phyloP scores from a whole-genome alignment of 2,113 vertebrate genomes.

The Corythornis madagascariensis region DNA sequence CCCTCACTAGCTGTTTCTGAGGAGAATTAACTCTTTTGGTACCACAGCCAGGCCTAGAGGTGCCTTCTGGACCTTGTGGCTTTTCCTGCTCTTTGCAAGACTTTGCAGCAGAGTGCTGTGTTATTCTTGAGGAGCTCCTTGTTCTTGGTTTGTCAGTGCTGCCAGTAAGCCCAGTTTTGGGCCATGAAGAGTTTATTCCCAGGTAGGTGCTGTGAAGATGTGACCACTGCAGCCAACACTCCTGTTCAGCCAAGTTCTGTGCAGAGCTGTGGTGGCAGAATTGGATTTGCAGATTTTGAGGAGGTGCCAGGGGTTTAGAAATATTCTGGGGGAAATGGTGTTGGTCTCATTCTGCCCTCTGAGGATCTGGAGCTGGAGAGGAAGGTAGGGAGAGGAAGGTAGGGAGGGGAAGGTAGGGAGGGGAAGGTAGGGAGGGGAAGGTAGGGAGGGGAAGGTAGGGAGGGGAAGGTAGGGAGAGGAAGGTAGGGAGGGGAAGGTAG shows the following conservation, averaged over 20 bases:
- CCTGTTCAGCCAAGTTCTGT: neutral
- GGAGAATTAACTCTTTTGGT: conserved; percentile 37
- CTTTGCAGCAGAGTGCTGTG: neutral
- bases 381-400: neutral
- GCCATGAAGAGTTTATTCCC: neutral
- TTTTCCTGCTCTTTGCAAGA: neutral
- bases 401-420: too few relatives aligned
- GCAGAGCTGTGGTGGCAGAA: neutral
- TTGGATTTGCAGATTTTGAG: neutral
- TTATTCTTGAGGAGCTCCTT: neutral
- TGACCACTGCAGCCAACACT: neutral
- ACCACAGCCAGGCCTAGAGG: neutral
- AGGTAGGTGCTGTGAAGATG: neutral
- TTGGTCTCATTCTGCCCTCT: neutral
- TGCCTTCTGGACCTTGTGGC: neutral
- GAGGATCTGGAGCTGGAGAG: neutral
- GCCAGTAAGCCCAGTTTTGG: neutral
- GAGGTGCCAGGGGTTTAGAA: neutral
- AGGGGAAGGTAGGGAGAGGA: neutral
- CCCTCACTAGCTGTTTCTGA: neutral
- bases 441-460: too few relatives aligned
- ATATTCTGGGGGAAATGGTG: neutral
- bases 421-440: too few relatives aligned
- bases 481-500: too few relatives aligned
- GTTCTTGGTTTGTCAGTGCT: neutral